Evolutionary conservation across 2,797 vertebrate species (phyloP).

Genomic region (Salarias fasciatus): DNA sequence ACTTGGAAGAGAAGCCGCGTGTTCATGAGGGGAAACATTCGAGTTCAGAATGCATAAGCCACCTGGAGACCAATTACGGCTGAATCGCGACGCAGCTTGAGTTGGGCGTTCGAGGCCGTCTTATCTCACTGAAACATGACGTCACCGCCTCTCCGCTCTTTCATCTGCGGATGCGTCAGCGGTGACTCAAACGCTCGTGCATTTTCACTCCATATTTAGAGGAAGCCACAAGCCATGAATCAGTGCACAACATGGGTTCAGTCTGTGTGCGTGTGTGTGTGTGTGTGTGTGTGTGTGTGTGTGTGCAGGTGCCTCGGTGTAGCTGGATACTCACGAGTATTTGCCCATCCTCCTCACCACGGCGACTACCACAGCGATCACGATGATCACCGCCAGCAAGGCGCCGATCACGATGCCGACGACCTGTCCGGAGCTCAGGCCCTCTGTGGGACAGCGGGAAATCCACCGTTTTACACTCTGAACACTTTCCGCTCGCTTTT

Average conservation of each 20-base stretch:
- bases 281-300: background rate
- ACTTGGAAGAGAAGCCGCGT: background rate
- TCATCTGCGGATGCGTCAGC: background rate
- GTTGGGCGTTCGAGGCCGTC: conserved; percentile 6
- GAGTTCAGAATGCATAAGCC: background rate
- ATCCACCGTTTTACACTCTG: background rate
- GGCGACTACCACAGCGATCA: conserved; percentile 73
- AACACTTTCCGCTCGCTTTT: background rate
- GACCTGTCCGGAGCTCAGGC: conserved; percentile 73
- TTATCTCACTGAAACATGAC: conserved; percentile 40
- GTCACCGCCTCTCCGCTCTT: conserved; percentile 28
- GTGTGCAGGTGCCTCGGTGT: background rate
- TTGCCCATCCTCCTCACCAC: conserved; percentile 83
- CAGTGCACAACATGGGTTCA: conserved; percentile 10
- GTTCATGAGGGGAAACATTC: conserved; percentile 4
- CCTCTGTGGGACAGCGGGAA: conserved; percentile 42
- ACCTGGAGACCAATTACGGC: conserved; percentile 26
- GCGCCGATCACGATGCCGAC: conserved; percentile 81
- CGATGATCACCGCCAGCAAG: conserved; percentile 73
- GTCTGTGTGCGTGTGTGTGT: background rate
- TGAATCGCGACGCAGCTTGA: conserved; percentile 13
- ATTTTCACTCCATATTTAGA: conserved; percentile 34
- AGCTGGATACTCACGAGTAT: conserved; percentile 82
- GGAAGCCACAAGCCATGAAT: conserved; percentile 28
- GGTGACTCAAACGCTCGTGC: conserved; percentile 26